Conservation (phyloP, 2,797 vertebrate genomes). For the Sparidentex hasta region DNA sequence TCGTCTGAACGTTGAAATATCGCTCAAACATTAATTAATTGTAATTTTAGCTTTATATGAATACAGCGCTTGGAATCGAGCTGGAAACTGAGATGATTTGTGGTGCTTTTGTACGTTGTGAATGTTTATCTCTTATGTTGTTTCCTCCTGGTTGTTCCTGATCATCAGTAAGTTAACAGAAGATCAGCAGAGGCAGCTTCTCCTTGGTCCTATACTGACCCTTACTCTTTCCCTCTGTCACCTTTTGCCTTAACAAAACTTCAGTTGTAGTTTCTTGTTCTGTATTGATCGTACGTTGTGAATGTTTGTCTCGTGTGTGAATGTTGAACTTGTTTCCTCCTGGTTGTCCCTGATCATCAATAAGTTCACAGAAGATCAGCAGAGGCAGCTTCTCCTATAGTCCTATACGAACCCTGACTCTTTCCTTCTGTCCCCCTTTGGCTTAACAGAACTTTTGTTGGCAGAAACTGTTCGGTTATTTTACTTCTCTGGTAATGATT, state of each 20-base stretch:
- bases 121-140: neutral
- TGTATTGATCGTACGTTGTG: neutral
- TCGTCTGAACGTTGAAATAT: neutral
- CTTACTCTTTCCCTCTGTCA: neutral
- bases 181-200: conserved; percentile 24
- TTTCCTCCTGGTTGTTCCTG: neutral
- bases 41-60: neutral
- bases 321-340: conserved; percentile 12
- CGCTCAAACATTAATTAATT: neutral
- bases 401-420: neutral
- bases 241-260: conserved; percentile 10
- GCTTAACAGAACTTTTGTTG: conserved; percentile 15
- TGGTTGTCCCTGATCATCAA: conserved; percentile 9
- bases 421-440: conserved; percentile 6
- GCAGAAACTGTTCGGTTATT: conserved; percentile 31
- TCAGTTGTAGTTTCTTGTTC: neutral
- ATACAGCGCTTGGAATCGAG: neutral
- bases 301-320: neutral
- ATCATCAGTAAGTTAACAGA: conserved; percentile 15
- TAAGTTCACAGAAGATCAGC: conserved; percentile 11
- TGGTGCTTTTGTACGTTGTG: neutral
- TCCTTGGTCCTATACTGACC: neutral
- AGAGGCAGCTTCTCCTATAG: conserved; percentile 10
- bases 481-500: conserved; percentile 31
- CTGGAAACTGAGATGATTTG: neutral